Base-by-base conservation (phyloP, 2,888 invertebrate genomes). In the Epirrhoe alternata region DNA sequence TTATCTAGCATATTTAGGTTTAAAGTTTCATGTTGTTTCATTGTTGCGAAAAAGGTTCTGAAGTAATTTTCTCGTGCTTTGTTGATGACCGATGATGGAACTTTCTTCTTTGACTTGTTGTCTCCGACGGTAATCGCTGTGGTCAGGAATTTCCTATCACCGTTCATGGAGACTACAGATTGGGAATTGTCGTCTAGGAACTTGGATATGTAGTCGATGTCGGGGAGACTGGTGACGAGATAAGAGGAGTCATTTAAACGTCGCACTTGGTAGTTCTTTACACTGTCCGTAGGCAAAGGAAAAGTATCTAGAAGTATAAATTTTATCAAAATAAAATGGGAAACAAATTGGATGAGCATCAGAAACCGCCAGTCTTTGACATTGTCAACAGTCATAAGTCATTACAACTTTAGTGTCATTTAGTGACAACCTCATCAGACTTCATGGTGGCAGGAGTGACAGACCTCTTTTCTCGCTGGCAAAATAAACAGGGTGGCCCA, bases 51-150 rank as follows among this genome's bases (percentile, higher is more conserved):
- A 54, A 80, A 82, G 14, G 77, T 76, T 45, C 75, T 80, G 67
- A 92, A 92, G 71, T 92, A 92, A 64, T 84, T 83, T 50, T 88
- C 82, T 60, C 92, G 85, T 0, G 83, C 84, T 70, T 84, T 84
- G 31, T 85, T 82, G 57, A 92, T 90, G 5, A 79, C 68, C 14
- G 78, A 72, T 0, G 79, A 69, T 14, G 87, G 74, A 12, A 87
- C 66, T 69, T 76, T 81, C 35, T 35, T 71, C 65, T 77, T 86
- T 0, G 60, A 6, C 57, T 75, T 80, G 31, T 72, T 79, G 10
- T 77, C 82, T 8, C 74, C 83, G 8, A 84, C 80, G 12, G 73
- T 58, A 0, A 83, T 69, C 14, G 81, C 74, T 49, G 70, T 61
- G 12, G 56, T 38, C 16, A 45, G 33, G 17, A 30, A 16, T 38